Evolutionary conservation across 2,888 invertebrate genomes (phyloP).

Genomic region (Agonopterix subpropinquella): DNA sequence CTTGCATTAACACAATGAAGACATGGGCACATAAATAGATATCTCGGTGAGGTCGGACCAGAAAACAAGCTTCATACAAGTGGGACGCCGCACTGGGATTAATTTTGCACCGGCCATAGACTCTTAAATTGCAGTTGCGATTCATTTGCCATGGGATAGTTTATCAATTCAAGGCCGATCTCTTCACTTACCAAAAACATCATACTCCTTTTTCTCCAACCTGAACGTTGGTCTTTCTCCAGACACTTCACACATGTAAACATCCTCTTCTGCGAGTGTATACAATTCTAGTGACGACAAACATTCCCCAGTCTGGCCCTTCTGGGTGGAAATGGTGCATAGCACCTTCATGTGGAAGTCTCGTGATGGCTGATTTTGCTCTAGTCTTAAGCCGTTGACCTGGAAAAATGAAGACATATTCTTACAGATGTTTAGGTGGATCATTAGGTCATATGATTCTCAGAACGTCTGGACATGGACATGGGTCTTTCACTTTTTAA

Average conservation of each 20-base stretch:
- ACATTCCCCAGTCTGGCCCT: constrained; percentile 30
- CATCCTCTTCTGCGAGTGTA: constrained; percentile 13
- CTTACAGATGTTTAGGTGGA: no score
- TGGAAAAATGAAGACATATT: neutral
- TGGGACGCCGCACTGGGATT: no score
- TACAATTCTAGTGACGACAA: constrained; percentile 30
- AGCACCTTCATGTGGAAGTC: neutral
- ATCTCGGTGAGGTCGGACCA: no score
- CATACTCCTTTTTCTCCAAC: constrained; percentile 30
- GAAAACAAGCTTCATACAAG: no score
- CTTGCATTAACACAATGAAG: no score
- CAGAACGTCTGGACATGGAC: no score
- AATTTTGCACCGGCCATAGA: no score
- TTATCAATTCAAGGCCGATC: neutral
- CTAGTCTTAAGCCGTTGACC: neutral
- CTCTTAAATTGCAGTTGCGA: no score
- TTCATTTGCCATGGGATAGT: no score
- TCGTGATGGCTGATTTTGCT: neutral
- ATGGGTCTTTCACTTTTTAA: no score
- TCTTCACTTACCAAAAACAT: constrained; percentile 38
- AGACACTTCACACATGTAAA: constrained; percentile 49
- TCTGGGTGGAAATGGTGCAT: neutral
- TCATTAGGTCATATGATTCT: no score
- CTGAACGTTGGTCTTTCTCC: constrained; percentile 55
- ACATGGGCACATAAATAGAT: no score